phyloP scores from a whole-genome alignment of 2,113 vertebrate species.

The Cololabis saira region DNA sequence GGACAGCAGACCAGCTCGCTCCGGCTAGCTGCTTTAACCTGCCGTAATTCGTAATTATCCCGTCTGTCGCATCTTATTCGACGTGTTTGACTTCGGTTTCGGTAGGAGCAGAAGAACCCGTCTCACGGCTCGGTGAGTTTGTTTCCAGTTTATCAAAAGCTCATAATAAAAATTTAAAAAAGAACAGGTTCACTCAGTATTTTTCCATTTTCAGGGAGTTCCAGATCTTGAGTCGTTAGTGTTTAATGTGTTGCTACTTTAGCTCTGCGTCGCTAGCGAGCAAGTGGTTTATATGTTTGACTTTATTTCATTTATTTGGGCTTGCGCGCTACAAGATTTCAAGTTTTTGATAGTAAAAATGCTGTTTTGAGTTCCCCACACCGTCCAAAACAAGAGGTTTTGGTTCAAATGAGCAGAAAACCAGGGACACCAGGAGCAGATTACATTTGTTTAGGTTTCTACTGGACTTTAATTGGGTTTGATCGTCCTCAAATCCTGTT shows the following conservation, averaged over 20 bases:
- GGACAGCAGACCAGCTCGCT: conserved; percentile 58
- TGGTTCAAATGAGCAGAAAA: conserved; percentile 15
- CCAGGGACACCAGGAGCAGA: background rate
- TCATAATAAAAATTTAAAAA: no score
- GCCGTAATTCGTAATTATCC: background rate
- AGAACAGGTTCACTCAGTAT: conserved; percentile 55
- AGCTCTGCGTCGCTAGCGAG: conserved; percentile 54
- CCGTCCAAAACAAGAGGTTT: no score
- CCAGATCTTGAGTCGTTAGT: conserved; percentile 61
- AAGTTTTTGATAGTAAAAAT: background rate
- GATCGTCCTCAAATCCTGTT: no score
- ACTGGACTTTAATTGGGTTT: background rate
- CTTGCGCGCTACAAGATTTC: background rate
- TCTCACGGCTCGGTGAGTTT: conserved; percentile 65
- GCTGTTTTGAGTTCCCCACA: background rate
- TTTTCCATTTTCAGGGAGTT: conserved; percentile 71
- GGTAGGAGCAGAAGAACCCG: background rate
- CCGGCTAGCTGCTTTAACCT: conserved; percentile 17
- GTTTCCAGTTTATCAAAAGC: conserved; percentile 29
- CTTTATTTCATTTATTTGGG: background rate
- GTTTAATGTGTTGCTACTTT: no score
- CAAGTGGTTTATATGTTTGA: conserved; percentile 25
- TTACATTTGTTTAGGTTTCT: conserved; percentile 49
- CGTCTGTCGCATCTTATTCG: background rate
- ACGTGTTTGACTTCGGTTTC: conserved; percentile 11